Evolutionary conservation across 2,797 vertebrate species (phyloP), one percentile per base, ranked within the genome.

Genomic region (Notamacropus eugenii): DNA sequence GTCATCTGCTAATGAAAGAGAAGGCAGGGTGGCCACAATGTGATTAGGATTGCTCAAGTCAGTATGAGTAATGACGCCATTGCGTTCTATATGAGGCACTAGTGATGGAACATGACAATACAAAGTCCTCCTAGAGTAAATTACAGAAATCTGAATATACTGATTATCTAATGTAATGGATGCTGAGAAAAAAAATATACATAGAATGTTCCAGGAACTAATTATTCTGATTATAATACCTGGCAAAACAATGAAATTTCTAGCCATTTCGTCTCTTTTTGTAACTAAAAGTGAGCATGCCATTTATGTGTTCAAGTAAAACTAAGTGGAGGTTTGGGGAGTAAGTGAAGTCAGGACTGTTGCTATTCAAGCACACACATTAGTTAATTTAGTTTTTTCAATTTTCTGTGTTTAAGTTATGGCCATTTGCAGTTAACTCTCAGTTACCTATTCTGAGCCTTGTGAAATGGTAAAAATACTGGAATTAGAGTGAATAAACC

Each of bases 1-100:
- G 97, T 97, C 97, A 97, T 92, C 94, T 50, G 29, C 95, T 97
- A 97, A 98, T 97, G 95, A 97, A 97, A 96, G 96, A 55, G 94
- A 97, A 97, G 95, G 92, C 96, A 90, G 90, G 93, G 92, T 94
- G 94, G 94, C 94, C 91, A 55, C 94, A 93, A 91, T 82, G 28
- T 57, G 50, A 91, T 94, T 94, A 67, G 91, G 67, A 93, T 16
- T 95, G 95, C 93, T 97, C 93, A 4, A 24, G 57, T 92, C 57
- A 22, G 74, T 34, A 57, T 55, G 74, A 95, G 94, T 58, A 90
- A 56, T 92, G 59, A 1, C 90, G 87, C 54, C 19, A 19, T 52
- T 82, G 55, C 55, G 14, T 29, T 95, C 91, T 94, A 54, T 95
- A 90, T 57, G 58, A 56, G 50, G 28, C 59, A 34, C 82, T 90